A percentile compares a stretch with the other conserved stretches of the same genome.
Conservation (phyloP, 2,797 vertebrate genomes). For the Thripadectes ignobilis region DNA sequence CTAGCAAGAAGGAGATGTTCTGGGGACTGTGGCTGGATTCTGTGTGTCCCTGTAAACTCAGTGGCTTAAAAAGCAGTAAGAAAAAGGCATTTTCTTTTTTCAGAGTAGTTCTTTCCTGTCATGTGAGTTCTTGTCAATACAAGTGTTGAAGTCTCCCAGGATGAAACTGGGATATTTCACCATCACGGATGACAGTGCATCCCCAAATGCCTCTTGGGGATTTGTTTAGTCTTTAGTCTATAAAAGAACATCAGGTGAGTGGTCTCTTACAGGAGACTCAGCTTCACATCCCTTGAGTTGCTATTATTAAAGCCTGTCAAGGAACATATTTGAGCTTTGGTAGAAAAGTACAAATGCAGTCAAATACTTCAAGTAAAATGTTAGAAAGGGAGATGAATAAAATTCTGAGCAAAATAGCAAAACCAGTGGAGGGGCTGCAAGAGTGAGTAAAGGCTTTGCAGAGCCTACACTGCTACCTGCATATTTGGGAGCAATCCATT, state of each 20-base stretch:
- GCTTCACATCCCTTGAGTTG: not conserved
- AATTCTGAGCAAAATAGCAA: not conserved
- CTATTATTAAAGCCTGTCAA: not conserved
- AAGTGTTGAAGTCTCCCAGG: not conserved
- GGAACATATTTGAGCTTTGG: not conserved
- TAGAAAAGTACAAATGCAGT: not conserved
- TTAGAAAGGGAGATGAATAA: not conserved
- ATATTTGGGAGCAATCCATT: not conserved
- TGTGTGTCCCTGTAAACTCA: not conserved
- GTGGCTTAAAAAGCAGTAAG: not conserved
- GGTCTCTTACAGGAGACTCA: not conserved
- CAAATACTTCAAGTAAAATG: constrained; percentile 1
- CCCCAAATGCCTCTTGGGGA: not conserved
- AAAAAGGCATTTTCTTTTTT: not conserved
- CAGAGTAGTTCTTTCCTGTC: not conserved
- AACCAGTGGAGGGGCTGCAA: not conserved
- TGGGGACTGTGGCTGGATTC: not conserved
- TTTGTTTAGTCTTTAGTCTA: constrained; percentile 5
- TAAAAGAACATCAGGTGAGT: not conserved
- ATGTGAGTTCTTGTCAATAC: not conserved
- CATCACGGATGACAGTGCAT: not conserved
- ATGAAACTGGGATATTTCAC: not conserved
- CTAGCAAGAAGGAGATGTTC: not conserved
- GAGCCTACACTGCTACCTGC: not conserved
- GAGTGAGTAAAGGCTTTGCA: not conserved